Evolutionary conservation across 2,113 vertebrate species (phyloP).

Genomic region (Sturnus vulgaris): DNA sequence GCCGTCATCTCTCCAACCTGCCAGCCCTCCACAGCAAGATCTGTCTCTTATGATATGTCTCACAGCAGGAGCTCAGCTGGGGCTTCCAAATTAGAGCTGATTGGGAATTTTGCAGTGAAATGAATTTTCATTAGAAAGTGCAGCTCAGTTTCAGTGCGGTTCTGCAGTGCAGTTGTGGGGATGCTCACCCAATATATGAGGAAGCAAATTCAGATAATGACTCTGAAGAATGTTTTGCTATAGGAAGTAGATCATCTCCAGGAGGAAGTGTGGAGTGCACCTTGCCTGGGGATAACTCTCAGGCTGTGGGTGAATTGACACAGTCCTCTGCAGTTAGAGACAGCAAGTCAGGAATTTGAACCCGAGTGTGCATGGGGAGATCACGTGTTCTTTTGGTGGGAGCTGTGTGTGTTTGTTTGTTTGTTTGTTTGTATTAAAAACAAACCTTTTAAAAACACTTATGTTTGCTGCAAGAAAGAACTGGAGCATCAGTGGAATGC

Average conservation of each 20-base stretch:
- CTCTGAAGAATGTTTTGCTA: neutral
- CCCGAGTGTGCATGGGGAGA: neutral
- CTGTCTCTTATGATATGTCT: constrained; percentile 40
- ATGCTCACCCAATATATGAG: neutral
- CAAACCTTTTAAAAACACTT: neutral
- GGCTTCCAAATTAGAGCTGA: constrained; percentile 26
- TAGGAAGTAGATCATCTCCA: neutral
- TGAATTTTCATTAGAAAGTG: neutral
- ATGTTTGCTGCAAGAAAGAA: neutral
- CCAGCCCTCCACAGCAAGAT: constrained; percentile 9
- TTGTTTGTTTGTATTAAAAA: neutral
- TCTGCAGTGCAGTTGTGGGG: neutral
- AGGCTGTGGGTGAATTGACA: neutral
- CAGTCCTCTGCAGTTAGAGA: neutral
- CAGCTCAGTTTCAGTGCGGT: neutral
- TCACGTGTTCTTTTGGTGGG: neutral
- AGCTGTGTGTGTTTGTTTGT: neutral
- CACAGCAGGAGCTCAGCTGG: constrained; percentile 9
- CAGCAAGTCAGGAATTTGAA: neutral
- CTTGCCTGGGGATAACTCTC: neutral
- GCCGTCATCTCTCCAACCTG: neutral
- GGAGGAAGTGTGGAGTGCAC: neutral
- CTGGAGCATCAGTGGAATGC: neutral
- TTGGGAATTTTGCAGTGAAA: constrained; percentile 4
- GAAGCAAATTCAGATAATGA: neutral